Evolutionary conservation across 2,113 vertebrate species (phyloP), one percentile per base, ranked within the genome.

Genomic region (Halcyon malimbica): DNA sequence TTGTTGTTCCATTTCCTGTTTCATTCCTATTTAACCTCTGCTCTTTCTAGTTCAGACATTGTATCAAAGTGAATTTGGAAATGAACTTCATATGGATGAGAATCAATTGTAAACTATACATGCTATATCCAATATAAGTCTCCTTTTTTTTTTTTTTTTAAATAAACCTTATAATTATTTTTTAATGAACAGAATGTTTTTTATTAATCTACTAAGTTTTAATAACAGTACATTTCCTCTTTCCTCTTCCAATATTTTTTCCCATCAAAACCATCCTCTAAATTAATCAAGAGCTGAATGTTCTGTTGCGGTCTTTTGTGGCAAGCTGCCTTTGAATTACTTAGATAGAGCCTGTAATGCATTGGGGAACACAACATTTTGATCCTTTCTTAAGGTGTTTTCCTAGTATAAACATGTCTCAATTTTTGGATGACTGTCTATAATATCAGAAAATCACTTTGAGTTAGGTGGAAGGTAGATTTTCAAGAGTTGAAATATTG

Each of bases 1-100:
- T 97, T 97, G 91, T 97, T 95, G 90, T 97, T 97, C 96, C 92
- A 96, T 97, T 97, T 97, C 96, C 96, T 96, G 85, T 94, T 96
- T 80, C 80, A 86, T 97, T 94, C 63, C 88, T 92, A 86, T 91
- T 97, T 97, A 97, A 96, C 87, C 90, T 96, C 90, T 95, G 85
- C 63, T 87, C 68, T 86, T 91, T 90, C 86, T 94, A 85, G 57
- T 70, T 94, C 71, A 96, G 94, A 94, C 54, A 24, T 83, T 73
- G 51, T 87, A 86, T 95, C 91, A 94, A 96, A 97, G 92, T 82
- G 84, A 94, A 93, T 95, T 93, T 95, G 85, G 83, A 97, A 95
- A 96, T 87, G 67, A 96, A 94, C 64, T 84, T 93, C 88, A 92
- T 70, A 60, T 82, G 77, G 81, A 90, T 74, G 25, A 65, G 54